Evolutionary conservation across 2,888 invertebrate genomes (phyloP).

Genomic region (Sepiola atlantica): DNA sequence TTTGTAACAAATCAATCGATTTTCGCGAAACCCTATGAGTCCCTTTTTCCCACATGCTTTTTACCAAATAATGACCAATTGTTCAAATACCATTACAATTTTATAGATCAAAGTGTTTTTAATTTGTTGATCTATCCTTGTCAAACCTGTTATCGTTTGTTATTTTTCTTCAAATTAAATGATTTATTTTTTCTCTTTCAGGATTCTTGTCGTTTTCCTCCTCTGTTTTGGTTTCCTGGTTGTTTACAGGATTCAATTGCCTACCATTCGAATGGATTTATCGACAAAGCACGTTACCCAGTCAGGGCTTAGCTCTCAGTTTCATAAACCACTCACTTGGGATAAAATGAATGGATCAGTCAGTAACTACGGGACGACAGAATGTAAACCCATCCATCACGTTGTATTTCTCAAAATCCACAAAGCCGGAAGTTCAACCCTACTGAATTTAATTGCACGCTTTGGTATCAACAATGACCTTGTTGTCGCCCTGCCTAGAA

Average conservation of each 20-base stretch:
- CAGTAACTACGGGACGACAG: neutral
- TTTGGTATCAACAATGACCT: slow-evolving; percentile 57
- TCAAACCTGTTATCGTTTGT: neutral
- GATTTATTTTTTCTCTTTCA: neutral
- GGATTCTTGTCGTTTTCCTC: neutral
- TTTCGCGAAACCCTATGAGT: no score
- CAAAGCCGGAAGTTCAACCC: slow-evolving; percentile 65
- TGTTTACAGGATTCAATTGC: neutral
- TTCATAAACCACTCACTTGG: neutral
- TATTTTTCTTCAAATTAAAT: neutral
- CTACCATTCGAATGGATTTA: neutral
- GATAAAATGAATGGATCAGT: neutral
- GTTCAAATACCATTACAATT: no score
- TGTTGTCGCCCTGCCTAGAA: slow-evolving; percentile 62
- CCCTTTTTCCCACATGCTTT: no score
- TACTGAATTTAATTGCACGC: slow-evolving; percentile 63
- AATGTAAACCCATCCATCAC: neutral
- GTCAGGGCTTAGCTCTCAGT: neutral
- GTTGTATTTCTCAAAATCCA: slow-evolving; percentile 61
- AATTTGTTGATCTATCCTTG: no score
- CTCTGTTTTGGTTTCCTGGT: neutral
- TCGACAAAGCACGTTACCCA: neutral
- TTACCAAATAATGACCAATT: no score
- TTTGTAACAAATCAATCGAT: no score
- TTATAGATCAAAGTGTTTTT: no score